Conservation (phyloP, 2,113 vertebrate species). For the Psophia crepitans region DNA sequence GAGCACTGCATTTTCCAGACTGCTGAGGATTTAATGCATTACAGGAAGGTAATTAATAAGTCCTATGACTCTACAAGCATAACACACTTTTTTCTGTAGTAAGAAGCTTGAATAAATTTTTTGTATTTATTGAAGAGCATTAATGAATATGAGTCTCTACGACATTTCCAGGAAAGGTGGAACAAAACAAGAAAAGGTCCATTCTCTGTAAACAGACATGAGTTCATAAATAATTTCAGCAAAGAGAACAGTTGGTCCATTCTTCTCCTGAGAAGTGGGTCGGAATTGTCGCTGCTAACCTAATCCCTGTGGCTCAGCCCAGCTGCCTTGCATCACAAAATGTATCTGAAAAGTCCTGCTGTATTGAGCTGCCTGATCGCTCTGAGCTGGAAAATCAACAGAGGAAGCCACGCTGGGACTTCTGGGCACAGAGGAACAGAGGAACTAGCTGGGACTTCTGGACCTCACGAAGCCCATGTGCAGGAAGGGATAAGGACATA, state of each 20-base stretch:
- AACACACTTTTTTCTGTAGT: background rate
- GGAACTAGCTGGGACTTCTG: background rate
- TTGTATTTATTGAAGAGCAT: background rate
- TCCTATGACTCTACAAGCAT: background rate
- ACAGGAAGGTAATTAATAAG: background rate
- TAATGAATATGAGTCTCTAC: background rate
- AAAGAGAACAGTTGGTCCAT: background rate
- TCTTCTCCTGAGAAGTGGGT: background rate
- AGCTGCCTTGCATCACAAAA: background rate
- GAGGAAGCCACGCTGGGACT: background rate
- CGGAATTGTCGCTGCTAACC: background rate
- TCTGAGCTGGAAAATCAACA: background rate
- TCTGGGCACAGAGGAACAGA: no score
- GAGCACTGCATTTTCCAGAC: background rate
- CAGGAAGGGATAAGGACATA: background rate
- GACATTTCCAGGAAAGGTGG: background rate
- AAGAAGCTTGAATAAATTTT: background rate
- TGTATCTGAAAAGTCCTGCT: background rate
- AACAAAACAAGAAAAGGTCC: background rate
- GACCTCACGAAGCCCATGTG: background rate
- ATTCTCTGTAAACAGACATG: background rate
- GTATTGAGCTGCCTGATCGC: background rate
- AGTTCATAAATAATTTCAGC: background rate
- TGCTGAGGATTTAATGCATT: background rate
- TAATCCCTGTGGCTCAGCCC: background rate